Base-by-base conservation (phyloP, 2,113 vertebrate species). In the Megatriorchis doriae region DNA sequence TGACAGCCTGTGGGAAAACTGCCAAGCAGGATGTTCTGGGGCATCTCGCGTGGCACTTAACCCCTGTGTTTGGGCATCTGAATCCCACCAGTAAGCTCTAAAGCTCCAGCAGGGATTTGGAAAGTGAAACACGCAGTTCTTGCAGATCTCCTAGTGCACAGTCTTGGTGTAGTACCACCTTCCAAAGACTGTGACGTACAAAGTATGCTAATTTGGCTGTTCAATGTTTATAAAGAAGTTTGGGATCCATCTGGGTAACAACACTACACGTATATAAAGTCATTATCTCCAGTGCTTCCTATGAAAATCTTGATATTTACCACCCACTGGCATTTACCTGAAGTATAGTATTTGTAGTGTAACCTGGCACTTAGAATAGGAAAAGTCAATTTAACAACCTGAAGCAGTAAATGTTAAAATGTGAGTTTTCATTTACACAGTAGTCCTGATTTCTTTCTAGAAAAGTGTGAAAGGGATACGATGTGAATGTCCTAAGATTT, bases 391-490 rank as follows among this genome's bases (percentile, higher is more conserved):
- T 87, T 77, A 91, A 53, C 48, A 82, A 29, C 32, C 48, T 61
- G n/a, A 66, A 87, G 29, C 9, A 72, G 62, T 79, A 93, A 94
- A 95, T 91, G 81, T 91, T 95, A 89, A 95, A 93, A 62, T 85
- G 23, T 62, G n/a, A 80, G 26, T 62, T 91, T 92, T 82, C 43
- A 50, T 92, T 87, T 91, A 61, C 73, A 77, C 23, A 19, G 34
- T 81, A 79, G 45, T 72, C 66, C 42, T 0, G 0, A 56, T 72
- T 94, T 89, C 61, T 75, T 84, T 81, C 77, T 70, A 73, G 92
- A 82, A 68, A 63, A 72, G 36, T 31, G 11, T 59, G 52, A 73
- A 94, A 81, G 50, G 59, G 53, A 47, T 32, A 21, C 22, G 22
- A 19, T 62, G 18, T 58, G 61, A 67, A 72, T 47, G 43, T 52